A percentile compares a stretch with the other conserved stretches of the same genome.
Conservation (phyloP, 2,888 invertebrate genomes). For the Agelastica alni region DNA sequence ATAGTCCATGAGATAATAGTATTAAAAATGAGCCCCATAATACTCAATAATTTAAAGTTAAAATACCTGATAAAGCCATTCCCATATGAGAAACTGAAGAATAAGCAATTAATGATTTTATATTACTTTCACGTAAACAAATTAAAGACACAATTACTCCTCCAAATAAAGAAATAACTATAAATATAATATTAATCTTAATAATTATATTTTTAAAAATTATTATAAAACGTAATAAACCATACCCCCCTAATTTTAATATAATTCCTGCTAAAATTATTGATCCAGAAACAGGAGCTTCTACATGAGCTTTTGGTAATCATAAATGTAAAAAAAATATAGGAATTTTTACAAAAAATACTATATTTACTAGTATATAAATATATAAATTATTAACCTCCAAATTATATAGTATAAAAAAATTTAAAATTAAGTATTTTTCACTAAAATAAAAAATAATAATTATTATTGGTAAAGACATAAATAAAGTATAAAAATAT, state of each 20-base stretch:
- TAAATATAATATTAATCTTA: conserved; percentile 60
- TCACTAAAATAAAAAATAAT: conserved; percentile 61
- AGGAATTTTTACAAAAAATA: too few relatives aligned
- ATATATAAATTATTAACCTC: conserved; percentile 59
- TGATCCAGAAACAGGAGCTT: conserved; percentile 72
- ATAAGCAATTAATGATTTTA: conserved; percentile 75
- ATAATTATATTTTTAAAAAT: conserved; percentile 56
- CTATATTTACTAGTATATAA: conserved; percentile 61
- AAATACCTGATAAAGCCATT: conserved; percentile 63
- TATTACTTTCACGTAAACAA: conserved; percentile 71
- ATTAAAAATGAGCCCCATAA: conserved; percentile 51
- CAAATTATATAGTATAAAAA: too few relatives aligned
- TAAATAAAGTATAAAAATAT: conserved; percentile 68
- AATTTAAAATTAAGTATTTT: conserved; percentile 59
- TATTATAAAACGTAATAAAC: conserved; percentile 63
- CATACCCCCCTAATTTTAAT: conserved; percentile 75
- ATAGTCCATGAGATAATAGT: conserved; percentile 69
- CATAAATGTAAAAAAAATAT: too few relatives aligned
- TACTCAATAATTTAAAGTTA: conserved; percentile 63
- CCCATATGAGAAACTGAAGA: conserved; percentile 75
- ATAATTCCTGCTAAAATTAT: conserved; percentile 76
- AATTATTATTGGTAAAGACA: conserved; percentile 67
- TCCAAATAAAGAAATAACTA: conserved; percentile 63
- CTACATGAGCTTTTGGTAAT: too few relatives aligned
- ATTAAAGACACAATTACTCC: conserved; percentile 66